phyloP scores from a whole-genome alignment of 2,113 vertebrate genomes.

The Capreolus pygargus region DNA sequence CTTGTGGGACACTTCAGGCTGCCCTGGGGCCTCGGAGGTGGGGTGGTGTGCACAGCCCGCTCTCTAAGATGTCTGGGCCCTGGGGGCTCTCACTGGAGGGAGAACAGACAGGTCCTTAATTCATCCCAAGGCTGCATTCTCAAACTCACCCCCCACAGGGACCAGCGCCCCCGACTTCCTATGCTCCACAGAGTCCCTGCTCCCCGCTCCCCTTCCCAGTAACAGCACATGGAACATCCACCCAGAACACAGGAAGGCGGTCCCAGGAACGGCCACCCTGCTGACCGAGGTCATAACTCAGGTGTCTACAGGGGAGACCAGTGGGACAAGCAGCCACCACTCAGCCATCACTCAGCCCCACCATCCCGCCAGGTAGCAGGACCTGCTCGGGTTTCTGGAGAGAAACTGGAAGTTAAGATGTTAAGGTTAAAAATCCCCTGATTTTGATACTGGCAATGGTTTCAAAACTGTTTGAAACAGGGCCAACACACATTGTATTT shows the following conservation, averaged over 20 bases:
- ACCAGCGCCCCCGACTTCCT: rapidly evolving
- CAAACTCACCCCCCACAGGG: neutral
- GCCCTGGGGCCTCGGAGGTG: neutral
- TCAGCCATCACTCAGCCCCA: neutral
- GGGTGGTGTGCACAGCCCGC: rapidly evolving
- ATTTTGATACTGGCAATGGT: neutral
- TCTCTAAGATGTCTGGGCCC: rapidly evolving
- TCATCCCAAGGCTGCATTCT: neutral
- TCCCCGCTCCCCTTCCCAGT: neutral
- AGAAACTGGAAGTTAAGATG: neutral
- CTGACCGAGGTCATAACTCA: neutral
- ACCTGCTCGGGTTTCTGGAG: rapidly evolving
- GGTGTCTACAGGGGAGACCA: neutral
- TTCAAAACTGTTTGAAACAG: neutral
- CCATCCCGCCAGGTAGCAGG: rapidly evolving
- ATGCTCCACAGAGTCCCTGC: neutral
- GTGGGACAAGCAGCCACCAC: neutral
- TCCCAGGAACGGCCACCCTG: neutral
- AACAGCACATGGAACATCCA: neutral
- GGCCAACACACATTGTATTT: no score
- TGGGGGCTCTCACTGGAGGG: neutral
- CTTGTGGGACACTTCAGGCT: neutral
- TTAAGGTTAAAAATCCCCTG: neutral
- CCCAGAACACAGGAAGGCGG: rapidly evolving
- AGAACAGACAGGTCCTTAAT: neutral